Conservation (phyloP, 2,888 invertebrate genomes). For the Leptinotarsa juncta region DNA sequence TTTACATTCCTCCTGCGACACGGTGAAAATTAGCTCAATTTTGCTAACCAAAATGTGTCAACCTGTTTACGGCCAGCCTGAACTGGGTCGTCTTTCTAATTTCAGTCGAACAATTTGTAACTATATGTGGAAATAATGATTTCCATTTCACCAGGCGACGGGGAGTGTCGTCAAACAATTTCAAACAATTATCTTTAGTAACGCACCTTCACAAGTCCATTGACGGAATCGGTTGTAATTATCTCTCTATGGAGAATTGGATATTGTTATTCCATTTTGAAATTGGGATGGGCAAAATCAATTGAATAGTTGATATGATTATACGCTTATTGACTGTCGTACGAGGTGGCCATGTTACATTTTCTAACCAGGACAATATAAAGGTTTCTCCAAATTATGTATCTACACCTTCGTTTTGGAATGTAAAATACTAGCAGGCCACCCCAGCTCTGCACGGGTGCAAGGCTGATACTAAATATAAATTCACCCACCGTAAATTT, state of each 20-base stretch:
- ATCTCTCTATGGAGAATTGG: slow-evolving; percentile 10
- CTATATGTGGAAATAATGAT: neutral
- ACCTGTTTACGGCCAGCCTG: too few relatives aligned
- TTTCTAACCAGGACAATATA: too few relatives aligned
- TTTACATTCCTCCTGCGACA: too few relatives aligned
- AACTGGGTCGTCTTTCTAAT: neutral
- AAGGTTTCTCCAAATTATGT: too few relatives aligned
- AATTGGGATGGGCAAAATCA: slow-evolving; percentile 6
- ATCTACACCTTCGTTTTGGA: too few relatives aligned
- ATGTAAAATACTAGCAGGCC: too few relatives aligned
- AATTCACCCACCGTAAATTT: too few relatives aligned
- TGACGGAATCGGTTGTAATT: slow-evolving; percentile 3
- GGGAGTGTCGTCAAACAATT: neutral
- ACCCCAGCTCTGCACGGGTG: too few relatives aligned
- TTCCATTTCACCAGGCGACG: neutral
- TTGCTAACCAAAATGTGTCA: too few relatives aligned
- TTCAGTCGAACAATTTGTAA: neutral
- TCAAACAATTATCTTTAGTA: neutral
- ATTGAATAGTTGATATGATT: neutral
- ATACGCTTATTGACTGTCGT: neutral
- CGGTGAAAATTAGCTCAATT: too few relatives aligned
- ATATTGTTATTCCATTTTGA: slow-evolving; percentile 5
- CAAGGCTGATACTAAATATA: too few relatives aligned
- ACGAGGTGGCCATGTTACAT: neutral
- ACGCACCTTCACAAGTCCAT: neutral